Evolutionary conservation across 2,888 invertebrate species (phyloP), one percentile per base, ranked within the genome.

Genomic region (Harpalus rubripes): DNA sequence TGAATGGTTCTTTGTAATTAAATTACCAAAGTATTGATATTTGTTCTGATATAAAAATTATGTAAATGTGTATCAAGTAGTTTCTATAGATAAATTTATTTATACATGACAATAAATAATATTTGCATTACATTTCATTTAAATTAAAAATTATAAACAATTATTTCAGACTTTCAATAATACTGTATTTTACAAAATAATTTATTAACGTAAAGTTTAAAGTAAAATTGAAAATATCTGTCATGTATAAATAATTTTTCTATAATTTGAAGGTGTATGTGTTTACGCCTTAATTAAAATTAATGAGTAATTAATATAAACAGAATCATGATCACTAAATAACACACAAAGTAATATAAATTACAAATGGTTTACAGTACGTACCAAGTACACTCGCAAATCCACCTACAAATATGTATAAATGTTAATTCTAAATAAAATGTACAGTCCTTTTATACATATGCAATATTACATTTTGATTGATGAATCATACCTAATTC

Each of bases 371-470:
- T 39, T 76, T 52, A 76, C 76, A 72, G 72, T 44, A 72, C 72
- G 18, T 72, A 72, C 44, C 72, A 72, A 72, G 72, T 72, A 76
- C 56, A 76, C 26, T 56, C 56, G 56, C 76, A 76, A 52, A 44
- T 76, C 41, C 72, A 72, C 72, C 63, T 72, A 72, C 72, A 76
- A 44, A 44, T 76, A 76, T 76, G 52, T 76, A 76, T 76, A 76
- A 76, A 76, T 52, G 22, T 76, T 76, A 76, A 18, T 76, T 56
- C 76, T 76, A 76, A 76, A 76, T 76, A 52, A 76, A 76, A 76
- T 76, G 44, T 76, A 76, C 76, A 76, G 76, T 52, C 44, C 52
- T 76, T 76, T 76, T 76, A 76, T 76, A 76, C 76, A 76, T 22
- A 52, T 22, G 39, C 72, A 76, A 52, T 76, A 76, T 76, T 76